A percentile compares a stretch with the other conserved stretches of the same genome.
Conservation (phyloP, 1,140 invertebrate species). For the Neodiprion fabricii region DNA sequence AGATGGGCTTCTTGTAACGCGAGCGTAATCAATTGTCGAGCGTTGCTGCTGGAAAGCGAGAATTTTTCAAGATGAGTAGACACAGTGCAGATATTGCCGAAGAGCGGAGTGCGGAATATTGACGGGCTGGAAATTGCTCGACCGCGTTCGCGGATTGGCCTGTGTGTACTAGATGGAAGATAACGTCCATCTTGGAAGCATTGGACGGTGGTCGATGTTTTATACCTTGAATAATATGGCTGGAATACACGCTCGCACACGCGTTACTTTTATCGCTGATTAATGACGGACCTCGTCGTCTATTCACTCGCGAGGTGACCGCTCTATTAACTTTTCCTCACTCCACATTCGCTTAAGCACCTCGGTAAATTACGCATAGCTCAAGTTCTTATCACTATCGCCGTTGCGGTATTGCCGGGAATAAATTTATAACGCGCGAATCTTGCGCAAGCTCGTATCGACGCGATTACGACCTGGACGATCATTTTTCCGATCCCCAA, state of each 20-base stretch:
- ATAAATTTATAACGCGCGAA: no score
- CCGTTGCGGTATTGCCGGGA: no score
- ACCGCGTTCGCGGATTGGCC: background rate
- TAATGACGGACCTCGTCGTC: background rate
- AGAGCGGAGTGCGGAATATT: background rate
- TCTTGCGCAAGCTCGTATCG: no score
- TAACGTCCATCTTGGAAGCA: background rate
- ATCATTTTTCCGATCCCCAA: no score
- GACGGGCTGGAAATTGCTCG: background rate
- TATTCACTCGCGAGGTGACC: background rate
- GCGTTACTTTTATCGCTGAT: background rate
- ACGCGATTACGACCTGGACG: no score
- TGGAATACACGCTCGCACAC: no score
- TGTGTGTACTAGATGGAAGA: background rate
- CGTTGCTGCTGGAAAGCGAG: background rate
- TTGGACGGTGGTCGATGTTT: background rate
- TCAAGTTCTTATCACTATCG: no score
- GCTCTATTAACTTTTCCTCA: conserved; percentile 3
- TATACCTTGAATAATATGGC: background rate
- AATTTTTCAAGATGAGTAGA: background rate
- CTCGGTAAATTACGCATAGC: no score
- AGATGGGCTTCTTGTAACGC: no score
- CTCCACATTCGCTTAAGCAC: no score
- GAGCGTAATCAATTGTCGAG: background rate
- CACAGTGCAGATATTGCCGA: background rate